phyloP scores from a whole-genome alignment of 1,140 invertebrate species.

The Drepana arcuata region DNA sequence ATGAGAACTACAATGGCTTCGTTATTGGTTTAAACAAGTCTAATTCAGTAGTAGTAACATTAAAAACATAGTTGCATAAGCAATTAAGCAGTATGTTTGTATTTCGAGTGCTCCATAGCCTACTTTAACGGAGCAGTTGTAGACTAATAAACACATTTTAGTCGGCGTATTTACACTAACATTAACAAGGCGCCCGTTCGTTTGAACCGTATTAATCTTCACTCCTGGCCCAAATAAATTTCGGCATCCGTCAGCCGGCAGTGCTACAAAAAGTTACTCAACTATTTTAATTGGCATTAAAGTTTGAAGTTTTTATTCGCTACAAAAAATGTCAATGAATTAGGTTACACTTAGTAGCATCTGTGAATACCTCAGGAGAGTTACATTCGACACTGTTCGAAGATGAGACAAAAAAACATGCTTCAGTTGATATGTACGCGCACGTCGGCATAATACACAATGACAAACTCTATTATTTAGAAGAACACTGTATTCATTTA shows the following conservation, averaged over 20 bases:
- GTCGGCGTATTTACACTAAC: slow-evolving; percentile 42
- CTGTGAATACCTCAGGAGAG: slow-evolving; percentile 1
- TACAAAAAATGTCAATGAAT: slow-evolving; percentile 53
- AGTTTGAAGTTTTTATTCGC: slow-evolving; percentile 35
- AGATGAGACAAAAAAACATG: too few species aligned
- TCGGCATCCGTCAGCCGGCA: slow-evolving; percentile 39
- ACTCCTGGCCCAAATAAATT: slow-evolving; percentile 49
- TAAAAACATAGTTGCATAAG: slow-evolving; percentile 20
- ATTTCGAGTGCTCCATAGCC: slow-evolving; percentile 30
- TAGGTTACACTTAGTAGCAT: slow-evolving; percentile 36
- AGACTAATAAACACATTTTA: slow-evolving; percentile 49
- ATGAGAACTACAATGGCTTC: slow-evolving; percentile 8
- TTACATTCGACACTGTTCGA: too few species aligned
- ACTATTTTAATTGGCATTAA: slow-evolving; percentile 68
- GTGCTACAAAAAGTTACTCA: slow-evolving; percentile 49
- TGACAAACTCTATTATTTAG: too few species aligned
- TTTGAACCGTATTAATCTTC: slow-evolving; percentile 53
- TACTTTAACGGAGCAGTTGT: slow-evolving; percentile 31
- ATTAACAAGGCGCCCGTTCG: slow-evolving; percentile 42
- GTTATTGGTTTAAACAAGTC: slow-evolving; percentile 8
- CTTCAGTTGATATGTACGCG: too few species aligned
- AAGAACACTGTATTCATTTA: too few species aligned
- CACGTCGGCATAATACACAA: too few species aligned
- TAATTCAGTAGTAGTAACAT: slow-evolving; percentile 6
- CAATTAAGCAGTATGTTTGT: slow-evolving; percentile 48